Evolutionary conservation across 2,888 invertebrate genomes (phyloP).

Genomic region (Aelia acuminata): DNA sequence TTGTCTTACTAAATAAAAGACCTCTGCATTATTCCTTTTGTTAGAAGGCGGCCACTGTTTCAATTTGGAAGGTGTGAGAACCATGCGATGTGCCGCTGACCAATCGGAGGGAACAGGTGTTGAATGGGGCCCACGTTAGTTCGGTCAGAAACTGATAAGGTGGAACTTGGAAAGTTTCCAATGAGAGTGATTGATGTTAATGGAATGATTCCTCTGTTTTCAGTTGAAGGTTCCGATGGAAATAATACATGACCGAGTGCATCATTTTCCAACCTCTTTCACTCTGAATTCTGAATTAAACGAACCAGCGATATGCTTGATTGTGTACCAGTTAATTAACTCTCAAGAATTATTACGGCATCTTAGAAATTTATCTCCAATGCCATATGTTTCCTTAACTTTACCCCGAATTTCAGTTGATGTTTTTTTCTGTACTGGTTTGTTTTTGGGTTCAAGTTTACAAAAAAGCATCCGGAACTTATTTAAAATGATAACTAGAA

Average conservation of each 20-base stretch:
- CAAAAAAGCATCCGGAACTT: no score
- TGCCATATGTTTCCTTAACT: no score
- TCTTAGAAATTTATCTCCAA: neutral
- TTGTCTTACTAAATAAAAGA: no score
- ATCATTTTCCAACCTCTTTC: neutral
- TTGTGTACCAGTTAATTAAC: neutral
- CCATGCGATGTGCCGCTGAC: neutral
- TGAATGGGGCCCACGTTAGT: neutral
- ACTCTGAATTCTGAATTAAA: neutral
- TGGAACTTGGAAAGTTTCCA: constrained; percentile 10
- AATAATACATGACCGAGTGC: neutral
- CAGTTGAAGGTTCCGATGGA: neutral
- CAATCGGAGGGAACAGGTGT: neutral
- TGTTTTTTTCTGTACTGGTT: no score
- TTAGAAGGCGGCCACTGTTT: no score
- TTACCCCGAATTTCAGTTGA: no score
- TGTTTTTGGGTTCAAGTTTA: no score
- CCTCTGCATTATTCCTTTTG: no score
- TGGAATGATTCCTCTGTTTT: neutral
- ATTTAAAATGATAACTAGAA: no score
- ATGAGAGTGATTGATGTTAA: neutral
- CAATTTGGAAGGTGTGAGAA: neutral
- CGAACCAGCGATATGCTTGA: neutral
- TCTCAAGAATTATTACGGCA: neutral
- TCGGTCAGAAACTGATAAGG: constrained; percentile 22